Base-by-base conservation (phyloP, 2,113 vertebrate species). In the Miniopterus natalensis region DNA sequence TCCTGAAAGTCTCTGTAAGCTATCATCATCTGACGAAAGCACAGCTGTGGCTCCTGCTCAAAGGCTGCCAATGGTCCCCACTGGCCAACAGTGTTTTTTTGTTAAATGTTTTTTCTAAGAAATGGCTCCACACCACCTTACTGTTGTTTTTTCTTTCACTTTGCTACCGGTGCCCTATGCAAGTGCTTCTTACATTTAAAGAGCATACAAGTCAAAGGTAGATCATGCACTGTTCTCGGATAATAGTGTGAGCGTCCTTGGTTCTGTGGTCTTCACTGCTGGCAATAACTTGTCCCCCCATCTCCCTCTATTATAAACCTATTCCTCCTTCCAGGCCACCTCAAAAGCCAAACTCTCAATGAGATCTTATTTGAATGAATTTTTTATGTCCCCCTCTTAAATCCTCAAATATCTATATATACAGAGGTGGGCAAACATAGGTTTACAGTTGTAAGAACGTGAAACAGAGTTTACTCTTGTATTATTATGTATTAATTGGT, bases 321-420 rank as follows among this genome's bases (percentile, higher is more conserved):
- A 57, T 79, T 55, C 12, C 10, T 92, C 14, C n/a, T 78, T 73
- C 2, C 88, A 61, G 88, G 1, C 29, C 5, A 49, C 47, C 6
- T 40, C 20, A 75, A 59, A 95, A 70, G 17, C 51, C 57, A 90
- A 51, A n/a, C 20, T 81, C 20, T 53, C 25, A 20, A 29, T 61
- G 27, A 84, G 8, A 59, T 15, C 36, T 93, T 66, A 93, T 84
- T 63, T 95, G 13, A 25, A 49, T 94, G 23, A 27, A 78, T 78
- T 93, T 83, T 74, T 36, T 87, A 68, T 90, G 25, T 63, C 15
- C 11, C 84, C 71, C 29, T 92, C 78, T 40, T 51, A 77, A 27
- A 79, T 53, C 86, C 71, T 31, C 42, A 84, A 74, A 63, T 36
- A 78, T 63, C 21, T 71, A 5, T 84, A 18, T 61, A 14, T 84